phyloP scores from a whole-genome alignment of 2,797 vertebrate genomes.

The Chelon auratus region DNA sequence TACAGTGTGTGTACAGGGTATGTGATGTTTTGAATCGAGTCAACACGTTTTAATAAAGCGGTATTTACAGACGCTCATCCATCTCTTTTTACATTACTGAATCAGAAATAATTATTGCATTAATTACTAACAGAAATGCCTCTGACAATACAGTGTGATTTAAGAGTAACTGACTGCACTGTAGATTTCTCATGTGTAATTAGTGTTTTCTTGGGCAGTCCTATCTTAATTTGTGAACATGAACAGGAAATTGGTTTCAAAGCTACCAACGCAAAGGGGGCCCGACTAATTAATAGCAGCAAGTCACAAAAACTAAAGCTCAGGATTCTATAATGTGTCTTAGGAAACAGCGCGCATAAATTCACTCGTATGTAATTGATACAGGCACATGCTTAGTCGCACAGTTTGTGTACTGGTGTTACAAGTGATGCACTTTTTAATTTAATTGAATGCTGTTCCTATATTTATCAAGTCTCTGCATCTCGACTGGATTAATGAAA shows the following conservation, averaged over 20 bases:
- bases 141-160: constrained; percentile 20
- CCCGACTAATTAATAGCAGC: constrained; percentile 38
- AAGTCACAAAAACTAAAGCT: constrained; percentile 22
- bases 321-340: constrained; percentile 30
- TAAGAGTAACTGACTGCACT: constrained; percentile 15
- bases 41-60: constrained; percentile 13
- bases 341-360: constrained; percentile 19
- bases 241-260: constrained; percentile 56
- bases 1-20: neutral
- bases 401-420: neutral
- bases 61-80: constrained; percentile 7
- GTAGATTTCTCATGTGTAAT: constrained; percentile 42
- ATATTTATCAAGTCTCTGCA: constrained; percentile 6
- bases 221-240: constrained; percentile 53
- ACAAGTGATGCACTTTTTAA: neutral
- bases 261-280: constrained; percentile 24
- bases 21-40: constrained; percentile 4
- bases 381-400: neutral
- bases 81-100: constrained; percentile 9
- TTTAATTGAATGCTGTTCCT: neutral
- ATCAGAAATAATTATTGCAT: constrained; percentile 41
- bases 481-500: neutral
- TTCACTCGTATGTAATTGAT: constrained; percentile 17
- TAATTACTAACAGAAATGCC: constrained; percentile 19
- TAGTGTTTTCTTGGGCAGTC: constrained; percentile 38